Conservation (phyloP, 2,113 vertebrate species). For the Gymnobelideus leadbeateri region DNA sequence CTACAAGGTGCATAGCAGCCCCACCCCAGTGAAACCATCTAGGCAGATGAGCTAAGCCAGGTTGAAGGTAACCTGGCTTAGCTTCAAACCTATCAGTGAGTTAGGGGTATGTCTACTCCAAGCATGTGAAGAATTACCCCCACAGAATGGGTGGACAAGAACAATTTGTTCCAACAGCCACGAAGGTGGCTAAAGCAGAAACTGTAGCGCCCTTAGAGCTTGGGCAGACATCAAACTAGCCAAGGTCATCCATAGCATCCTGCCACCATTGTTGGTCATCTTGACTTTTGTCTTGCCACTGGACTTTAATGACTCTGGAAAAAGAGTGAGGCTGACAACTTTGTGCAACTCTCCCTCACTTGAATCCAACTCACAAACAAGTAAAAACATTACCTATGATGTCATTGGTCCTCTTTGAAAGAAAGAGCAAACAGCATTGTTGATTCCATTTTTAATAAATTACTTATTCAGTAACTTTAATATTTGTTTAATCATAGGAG, state of each 20-base stretch:
- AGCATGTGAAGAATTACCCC: background rate
- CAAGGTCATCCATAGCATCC: too few species aligned
- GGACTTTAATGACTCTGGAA: background rate
- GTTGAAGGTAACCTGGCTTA: background rate
- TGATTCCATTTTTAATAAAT: background rate
- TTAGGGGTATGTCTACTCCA: background rate
- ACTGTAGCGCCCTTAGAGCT: background rate
- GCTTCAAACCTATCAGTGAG: background rate
- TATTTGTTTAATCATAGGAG: background rate
- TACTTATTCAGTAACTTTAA: background rate
- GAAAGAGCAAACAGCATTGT: background rate
- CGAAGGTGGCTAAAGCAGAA: background rate
- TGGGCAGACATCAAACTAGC: too few species aligned
- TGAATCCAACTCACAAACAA: background rate
- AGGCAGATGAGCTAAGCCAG: background rate
- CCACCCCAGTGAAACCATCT: background rate
- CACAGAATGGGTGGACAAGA: background rate
- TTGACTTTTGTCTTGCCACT: too few species aligned
- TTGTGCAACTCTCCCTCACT: background rate
- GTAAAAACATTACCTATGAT: background rate
- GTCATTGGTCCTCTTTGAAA: background rate
- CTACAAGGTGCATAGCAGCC: too few species aligned
- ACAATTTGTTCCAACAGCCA: background rate
- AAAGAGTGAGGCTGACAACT: background rate
- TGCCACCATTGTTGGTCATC: too few species aligned